These are phyloP conservation scores for Alces alces DNA, from an alignment of 2,113 vertebrate species.

Conservation along the genomic window DNA sequence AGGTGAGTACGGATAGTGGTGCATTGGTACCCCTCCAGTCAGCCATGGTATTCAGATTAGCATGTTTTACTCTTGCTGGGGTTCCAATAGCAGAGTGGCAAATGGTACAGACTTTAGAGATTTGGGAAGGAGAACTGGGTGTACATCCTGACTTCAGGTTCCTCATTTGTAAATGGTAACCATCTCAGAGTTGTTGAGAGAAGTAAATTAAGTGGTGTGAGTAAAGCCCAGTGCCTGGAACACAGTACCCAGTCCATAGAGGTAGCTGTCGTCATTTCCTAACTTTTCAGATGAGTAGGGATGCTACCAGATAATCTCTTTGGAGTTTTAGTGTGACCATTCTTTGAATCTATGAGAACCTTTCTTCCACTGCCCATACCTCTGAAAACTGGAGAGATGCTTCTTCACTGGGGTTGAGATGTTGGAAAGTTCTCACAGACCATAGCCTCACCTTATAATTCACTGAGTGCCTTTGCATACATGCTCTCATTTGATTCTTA, in stretches of 20 bases:
- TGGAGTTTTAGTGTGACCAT: not conserved
- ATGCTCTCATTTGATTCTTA: not conserved
- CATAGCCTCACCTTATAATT: not conserved
- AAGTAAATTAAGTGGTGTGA: not conserved
- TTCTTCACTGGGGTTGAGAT: not conserved
- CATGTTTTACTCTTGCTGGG: not conserved
- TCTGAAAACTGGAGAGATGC: not conserved
- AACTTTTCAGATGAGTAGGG: not conserved
- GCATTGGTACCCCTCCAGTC: fast-evolving
- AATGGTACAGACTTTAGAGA: not conserved
- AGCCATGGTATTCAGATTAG: not conserved
- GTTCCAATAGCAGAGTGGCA: not conserved
- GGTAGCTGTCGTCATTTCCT: not conserved
- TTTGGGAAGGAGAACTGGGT: not conserved
- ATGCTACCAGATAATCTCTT: not conserved
- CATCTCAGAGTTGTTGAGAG: not conserved
- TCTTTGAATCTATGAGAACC: not conserved
- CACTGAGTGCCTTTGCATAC: not conserved
- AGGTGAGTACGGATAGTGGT: not conserved
- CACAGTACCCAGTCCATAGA: not conserved
- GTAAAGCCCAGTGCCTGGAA: not conserved
- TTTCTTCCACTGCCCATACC: not conserved
- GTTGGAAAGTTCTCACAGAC: not conserved
- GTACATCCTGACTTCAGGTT: not conserved
- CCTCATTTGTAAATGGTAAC: not conserved